Percentiles rank a stretch among this genome's conserved stretches.
phyloP scores from a whole-genome alignment of 2,797 vertebrate genomes.

The Denticeps clupeoides region DNA sequence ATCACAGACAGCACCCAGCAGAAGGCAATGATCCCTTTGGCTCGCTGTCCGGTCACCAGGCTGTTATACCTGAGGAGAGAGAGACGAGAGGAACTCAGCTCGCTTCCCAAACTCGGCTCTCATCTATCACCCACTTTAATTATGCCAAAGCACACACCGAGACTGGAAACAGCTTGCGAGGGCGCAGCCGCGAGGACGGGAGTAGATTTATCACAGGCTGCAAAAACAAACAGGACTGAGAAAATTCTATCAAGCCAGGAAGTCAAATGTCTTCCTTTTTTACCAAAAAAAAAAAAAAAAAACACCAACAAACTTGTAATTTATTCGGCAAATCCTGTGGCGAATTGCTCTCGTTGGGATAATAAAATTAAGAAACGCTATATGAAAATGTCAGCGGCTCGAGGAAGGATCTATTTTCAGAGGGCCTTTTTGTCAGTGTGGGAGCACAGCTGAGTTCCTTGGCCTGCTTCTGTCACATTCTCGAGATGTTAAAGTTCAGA shows the following conservation, averaged over 20 bases:
- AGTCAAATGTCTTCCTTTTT: no score
- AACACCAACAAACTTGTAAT: no score
- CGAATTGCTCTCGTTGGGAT: slow-evolving; percentile 21
- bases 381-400: slow-evolving; percentile 29
- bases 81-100: background rate
- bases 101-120: no score
- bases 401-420: slow-evolving; percentile 54
- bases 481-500: slow-evolving; percentile 59
- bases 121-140: no score
- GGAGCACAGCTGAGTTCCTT: slow-evolving; percentile 62
- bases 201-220: no score
- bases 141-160: no score
- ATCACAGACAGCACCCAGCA: slow-evolving; percentile 88
- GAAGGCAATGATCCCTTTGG: slow-evolving; percentile 78
- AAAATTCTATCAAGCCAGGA: no score
- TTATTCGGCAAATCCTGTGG: background rate
- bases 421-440: slow-evolving; percentile 42
- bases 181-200: no score
- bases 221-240: no score
- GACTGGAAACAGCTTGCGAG: no score
- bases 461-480: slow-evolving; percentile 52
- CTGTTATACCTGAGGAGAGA: slow-evolving; percentile 76
- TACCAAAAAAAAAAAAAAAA: no score
- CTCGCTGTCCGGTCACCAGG: slow-evolving; percentile 78
- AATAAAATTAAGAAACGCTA: slow-evolving; percentile 27